Conservation (phyloP, 2,113 vertebrate genomes). For the Cervus canadensis region DNA sequence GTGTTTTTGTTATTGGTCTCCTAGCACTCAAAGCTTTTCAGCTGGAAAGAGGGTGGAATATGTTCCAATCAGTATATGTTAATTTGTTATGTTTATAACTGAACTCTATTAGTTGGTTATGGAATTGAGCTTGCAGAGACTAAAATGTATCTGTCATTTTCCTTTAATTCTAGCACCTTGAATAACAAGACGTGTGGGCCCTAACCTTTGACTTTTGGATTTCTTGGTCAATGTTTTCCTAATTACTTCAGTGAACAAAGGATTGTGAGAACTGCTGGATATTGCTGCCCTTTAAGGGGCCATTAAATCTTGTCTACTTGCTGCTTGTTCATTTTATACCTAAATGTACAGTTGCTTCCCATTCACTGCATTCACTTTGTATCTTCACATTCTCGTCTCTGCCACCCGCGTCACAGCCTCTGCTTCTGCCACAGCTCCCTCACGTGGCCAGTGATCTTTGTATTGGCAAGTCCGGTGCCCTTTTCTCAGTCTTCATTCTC, state of each 20-base stretch:
- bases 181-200: neutral
- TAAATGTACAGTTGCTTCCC: neutral
- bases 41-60: neutral
- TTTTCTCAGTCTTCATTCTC: neutral
- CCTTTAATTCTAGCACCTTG: neutral
- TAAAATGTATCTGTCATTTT: neutral
- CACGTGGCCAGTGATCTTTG: neutral
- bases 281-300: neutral
- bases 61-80: neutral
- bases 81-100: neutral
- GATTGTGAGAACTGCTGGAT: neutral
- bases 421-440: neutral
- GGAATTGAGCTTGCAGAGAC: neutral
- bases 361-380: neutral
- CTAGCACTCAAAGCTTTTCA: neutral
- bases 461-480: neutral
- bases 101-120: neutral
- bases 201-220: neutral
- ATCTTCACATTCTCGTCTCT: neutral
- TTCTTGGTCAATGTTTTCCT: neutral
- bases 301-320: neutral
- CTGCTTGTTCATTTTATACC: neutral
- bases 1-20: neutral
- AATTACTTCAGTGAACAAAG: neutral
- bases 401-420: neutral